A percentile compares a stretch with the other conserved stretches of the same genome.
These are phyloP conservation scores for Neoaliturus tenellus DNA, from an alignment of 2,888 invertebrate species.

Conservation along the genomic window DNA sequence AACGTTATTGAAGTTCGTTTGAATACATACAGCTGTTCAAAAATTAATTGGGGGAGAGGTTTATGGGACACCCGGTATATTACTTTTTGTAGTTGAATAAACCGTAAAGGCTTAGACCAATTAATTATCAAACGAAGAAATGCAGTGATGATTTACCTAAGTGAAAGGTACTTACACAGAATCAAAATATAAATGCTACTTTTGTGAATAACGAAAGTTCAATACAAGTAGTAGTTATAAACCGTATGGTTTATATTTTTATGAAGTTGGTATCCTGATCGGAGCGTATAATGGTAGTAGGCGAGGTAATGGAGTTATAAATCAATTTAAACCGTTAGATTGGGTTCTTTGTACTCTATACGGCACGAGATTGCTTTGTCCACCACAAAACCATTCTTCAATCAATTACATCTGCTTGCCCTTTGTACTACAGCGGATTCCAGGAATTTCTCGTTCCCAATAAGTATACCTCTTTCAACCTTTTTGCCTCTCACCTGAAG, in stretches of 20 bases:
- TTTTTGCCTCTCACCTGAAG: too few relatives aligned
- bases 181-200: not conserved
- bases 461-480: not conserved
- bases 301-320: conserved; percentile 34
- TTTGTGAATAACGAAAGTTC: not conserved
- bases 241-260: not conserved
- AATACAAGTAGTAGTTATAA: not conserved
- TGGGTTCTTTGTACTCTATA: conserved; percentile 39
- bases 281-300: conserved; percentile 14
- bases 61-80: too few relatives aligned
- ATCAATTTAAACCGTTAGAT: conserved; percentile 44
- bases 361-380: conserved; percentile 20
- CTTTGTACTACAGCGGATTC: not conserved
- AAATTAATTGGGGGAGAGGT: too few relatives aligned
- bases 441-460: conserved; percentile 12
- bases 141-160: too few relatives aligned
- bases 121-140: too few relatives aligned
- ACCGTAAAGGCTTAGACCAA: too few relatives aligned
- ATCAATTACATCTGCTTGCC: conserved; percentile 20
- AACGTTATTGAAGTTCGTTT: too few relatives aligned
- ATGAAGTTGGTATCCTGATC: not conserved
- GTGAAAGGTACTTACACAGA: too few relatives aligned
- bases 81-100: too few relatives aligned
- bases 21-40: too few relatives aligned
- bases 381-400: conserved; percentile 37